Base-by-base conservation (phyloP, 2,888 invertebrate species). In the Erannis defoliaria region DNA sequence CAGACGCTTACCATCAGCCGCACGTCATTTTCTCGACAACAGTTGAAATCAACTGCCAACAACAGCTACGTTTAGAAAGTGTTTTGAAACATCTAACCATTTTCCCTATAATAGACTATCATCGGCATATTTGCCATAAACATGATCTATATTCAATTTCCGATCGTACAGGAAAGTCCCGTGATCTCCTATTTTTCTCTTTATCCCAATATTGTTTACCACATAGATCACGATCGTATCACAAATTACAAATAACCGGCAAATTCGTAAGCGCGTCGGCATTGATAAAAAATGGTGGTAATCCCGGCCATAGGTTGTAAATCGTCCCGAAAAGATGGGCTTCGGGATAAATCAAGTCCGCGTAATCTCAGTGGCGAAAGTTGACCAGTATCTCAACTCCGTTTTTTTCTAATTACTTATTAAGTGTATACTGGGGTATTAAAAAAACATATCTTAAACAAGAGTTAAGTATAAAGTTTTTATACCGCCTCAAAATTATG, bases 281-380 rank as follows among this genome's bases (percentile, higher is more conserved):
- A 62, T 71, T 50, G 64, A 64, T 73, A 75, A 73, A 74, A 76
- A 73, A 69, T 66, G 66, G 71, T 62, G 66, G 74, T 66, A 60
- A 70, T 70, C 67, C 67, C 62, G 50, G 51, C 54, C 63, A 77
- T 72, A 74, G 77, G 72, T 73, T 76, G 75, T 78, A 80, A 80
- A 80, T 78, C 76, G 77, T 74, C 70, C 74, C 64, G 68, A 70
- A 66, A 67, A 60, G 64, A 64, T 55, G 73, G 76, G 69, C 60
- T 68, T 66, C 63, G 35, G 75, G 72, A 80, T 82, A 82, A 81
- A 82, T 81, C 82, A 81, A 78, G 76, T 74, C 73, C 70, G 67
- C 46, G 67, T 78, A 76, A 80, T 80, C 78, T 76, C 65, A 37
- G 46, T 1, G 9, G 2, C 9, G 5, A 23, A 16, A 16, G 10